phyloP scores from a whole-genome alignment of 2,797 vertebrate genomes.

The Margarornis squamiger region DNA sequence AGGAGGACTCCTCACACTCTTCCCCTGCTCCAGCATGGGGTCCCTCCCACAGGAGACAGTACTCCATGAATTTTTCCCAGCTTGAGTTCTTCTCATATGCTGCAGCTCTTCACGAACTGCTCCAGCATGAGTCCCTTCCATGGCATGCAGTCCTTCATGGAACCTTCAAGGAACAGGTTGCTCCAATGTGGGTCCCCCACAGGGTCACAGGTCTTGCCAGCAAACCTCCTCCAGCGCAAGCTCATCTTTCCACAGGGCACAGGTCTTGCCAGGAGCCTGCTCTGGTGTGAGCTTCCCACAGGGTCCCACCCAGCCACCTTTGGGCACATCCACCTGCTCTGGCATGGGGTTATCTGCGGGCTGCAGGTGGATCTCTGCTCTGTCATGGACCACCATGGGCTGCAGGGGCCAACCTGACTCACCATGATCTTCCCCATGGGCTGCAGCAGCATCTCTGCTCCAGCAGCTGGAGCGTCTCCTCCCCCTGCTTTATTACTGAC shows the following conservation, averaged over 20 bases:
- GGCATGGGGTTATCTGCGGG: accelerated
- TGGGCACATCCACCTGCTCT: neutral
- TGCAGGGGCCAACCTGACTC: neutral
- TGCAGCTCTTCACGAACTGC: neutral
- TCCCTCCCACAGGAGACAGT: neutral
- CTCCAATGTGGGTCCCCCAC: neutral
- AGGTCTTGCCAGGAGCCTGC: neutral
- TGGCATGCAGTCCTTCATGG: neutral
- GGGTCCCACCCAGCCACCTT: neutral
- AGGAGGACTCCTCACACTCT: neutral
- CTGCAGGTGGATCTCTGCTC: neutral
- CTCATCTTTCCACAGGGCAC: neutral
- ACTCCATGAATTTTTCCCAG: neutral
- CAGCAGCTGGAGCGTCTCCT: neutral
- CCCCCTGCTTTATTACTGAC: neutral
- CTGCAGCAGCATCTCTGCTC: neutral
- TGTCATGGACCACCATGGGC: neutral
- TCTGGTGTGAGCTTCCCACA: neutral
- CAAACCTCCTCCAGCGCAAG: neutral
- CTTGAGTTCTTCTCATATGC: accelerated
- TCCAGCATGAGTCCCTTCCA: neutral
- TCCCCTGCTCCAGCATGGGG: neutral
- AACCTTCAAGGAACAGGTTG: neutral
- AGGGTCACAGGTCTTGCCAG: neutral
- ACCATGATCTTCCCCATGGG: neutral